Base-by-base conservation (phyloP, 2,797 vertebrate genomes). In the Stomatorhinus walkeri region DNA sequence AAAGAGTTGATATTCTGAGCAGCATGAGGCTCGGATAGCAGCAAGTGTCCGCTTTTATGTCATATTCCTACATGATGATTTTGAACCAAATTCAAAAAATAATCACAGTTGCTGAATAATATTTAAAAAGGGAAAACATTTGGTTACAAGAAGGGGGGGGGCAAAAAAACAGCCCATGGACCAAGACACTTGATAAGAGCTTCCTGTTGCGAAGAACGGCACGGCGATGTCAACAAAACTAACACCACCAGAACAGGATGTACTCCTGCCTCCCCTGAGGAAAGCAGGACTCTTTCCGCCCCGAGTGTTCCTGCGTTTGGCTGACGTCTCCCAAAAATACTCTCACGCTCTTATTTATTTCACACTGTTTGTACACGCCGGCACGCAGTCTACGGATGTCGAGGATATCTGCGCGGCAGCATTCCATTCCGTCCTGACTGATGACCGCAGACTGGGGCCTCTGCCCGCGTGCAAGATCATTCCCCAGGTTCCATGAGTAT, bases 161-260 rank as follows among this genome's bases (percentile, higher is more conserved):
- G 43, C 19, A 79, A 79, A 40, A 72, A 72, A 51, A 24, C 72
- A 79, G 40, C 36, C 16, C 40, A 14, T 36, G 16, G 12, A 36
- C 28, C 64, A 72, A 72, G 64, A 72, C 64, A 72, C 64, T 79
- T 79, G 72, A 59, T 56, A 88, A 83, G 51, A 59, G 49, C 88
- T 88, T 88, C 88, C 88, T 79, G 68, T 9, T 46, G 87, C 32
- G 87, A 92, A 54, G 91, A 40, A 56, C 88, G 22, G 88, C 76
- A 59, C 51, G 89, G 91, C 89, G 90, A 91, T 93, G 91, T 91
- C 91, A 91, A 92, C 94, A 93, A 95, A 95, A 93, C 93, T 95
- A 95, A 94, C 94, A 95, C 85, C 90, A 87, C 32, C 89, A 88
- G 94, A 94, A 95, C 94, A 94, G 94, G 93, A 95, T 93, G 94